Evolutionary conservation across 2,888 invertebrate genomes (phyloP).

Genomic region (Saturnia japonica): DNA sequence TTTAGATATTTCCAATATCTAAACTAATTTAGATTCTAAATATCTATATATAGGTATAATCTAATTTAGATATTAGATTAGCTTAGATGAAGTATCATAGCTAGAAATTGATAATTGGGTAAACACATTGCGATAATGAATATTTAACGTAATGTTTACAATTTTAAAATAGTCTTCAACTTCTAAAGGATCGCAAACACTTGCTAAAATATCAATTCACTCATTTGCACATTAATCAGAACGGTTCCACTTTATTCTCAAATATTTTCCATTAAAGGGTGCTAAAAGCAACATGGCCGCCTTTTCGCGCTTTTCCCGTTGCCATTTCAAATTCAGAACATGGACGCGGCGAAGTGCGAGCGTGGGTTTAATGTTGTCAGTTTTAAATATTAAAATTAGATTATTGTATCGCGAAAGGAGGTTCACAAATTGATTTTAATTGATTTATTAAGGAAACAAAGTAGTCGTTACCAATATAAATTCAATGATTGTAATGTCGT

Average conservation of each 20-base stretch:
- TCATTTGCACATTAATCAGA: constrained; percentile 73
- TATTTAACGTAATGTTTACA: no score
- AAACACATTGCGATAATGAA: no score
- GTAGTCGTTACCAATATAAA: constrained; percentile 5
- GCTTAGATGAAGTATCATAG: no score
- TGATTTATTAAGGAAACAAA: constrained; percentile 38
- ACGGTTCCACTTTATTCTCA: constrained; percentile 59
- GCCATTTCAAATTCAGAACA: constrained; percentile 73
- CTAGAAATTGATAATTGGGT: no score
- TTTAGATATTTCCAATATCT: no score
- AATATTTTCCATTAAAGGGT: constrained; percentile 71
- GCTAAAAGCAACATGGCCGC: constrained; percentile 76
- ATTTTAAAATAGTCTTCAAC: constrained; percentile 29
- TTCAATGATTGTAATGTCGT: neutral
- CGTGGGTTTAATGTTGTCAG: constrained; percentile 65
- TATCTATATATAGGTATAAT: no score
- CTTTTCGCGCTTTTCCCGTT: constrained; percentile 60
- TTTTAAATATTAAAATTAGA: constrained; percentile 77
- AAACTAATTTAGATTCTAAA: no score
- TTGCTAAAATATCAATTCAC: constrained; percentile 66
- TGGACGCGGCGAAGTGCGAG: constrained; percentile 60
- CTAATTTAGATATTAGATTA: no score
- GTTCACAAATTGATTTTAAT: constrained; percentile 58
- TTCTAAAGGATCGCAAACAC: constrained; percentile 50
- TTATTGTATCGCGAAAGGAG: constrained; percentile 63